Evolutionary conservation across 2,797 vertebrate species (phyloP), one percentile per base, ranked within the genome.

Genomic region (Eptatretus atami): DNA sequence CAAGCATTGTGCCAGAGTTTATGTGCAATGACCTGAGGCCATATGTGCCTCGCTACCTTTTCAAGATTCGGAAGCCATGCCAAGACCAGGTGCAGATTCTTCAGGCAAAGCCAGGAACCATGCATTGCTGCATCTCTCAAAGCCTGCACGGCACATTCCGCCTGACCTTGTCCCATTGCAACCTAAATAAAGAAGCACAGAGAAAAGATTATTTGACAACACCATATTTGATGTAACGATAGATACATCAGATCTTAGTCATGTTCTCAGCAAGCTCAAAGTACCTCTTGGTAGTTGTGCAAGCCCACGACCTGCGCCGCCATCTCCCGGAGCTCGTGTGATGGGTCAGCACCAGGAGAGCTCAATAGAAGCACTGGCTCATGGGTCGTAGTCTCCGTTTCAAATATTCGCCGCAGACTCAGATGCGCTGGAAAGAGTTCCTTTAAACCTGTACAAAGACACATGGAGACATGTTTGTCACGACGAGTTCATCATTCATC

Each of bases 131-230:
- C 90, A 69, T 92, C 83, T 70, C 77, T 81, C 66, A 98, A 76
- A 64, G 79, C 76, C 3, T 84, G 84, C 70, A 93, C 76, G 64
- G 88, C 90, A 70, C 90, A 69, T 64, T 93, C 88, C 67, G 90
- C 84, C 75, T 95, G 87, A 66, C 88, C 90, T 73, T 98, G 90
- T 67, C 88, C 90, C 90, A 98, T 90, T 13, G 88, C 92, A 73
- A 95, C 80, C 90, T 98, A 71, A 54, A 75, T 69, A 25, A 63
- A 66, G 13, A 44, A 25, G 63, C 3, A 53, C 44, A 63, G 13
- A 63, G 63, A 63, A 8, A 19, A 19, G 10, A 64, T 54, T 24
- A 14, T 63, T 52, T 55, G 44, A 15, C 12, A 61, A 19, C 25
- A 53, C n/a, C 60, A 63, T 53, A 25, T 13, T 13, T 53, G 25